phyloP scores from a whole-genome alignment of 2,888 invertebrate genomes.

The Apamea anceps region DNA sequence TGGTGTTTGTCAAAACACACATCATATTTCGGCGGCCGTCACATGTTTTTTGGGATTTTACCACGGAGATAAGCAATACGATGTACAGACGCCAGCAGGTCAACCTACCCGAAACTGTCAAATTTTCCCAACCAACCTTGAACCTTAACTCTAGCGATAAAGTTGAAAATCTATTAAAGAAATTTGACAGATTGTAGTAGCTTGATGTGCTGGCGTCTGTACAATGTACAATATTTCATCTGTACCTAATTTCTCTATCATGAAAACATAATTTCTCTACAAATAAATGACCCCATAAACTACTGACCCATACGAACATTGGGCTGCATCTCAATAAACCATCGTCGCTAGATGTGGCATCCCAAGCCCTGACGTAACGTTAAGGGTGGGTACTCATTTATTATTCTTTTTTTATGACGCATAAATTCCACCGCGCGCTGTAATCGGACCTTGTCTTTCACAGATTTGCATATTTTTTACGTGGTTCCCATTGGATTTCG shows the following conservation, averaged over 20 bases:
- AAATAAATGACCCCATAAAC: slow-evolving; percentile 24
- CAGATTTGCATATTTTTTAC: slow-evolving; percentile 74
- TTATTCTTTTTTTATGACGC: slow-evolving; percentile 75
- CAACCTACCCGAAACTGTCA: too few species aligned
- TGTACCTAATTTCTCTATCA: slow-evolving; percentile 5
- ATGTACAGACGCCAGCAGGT: too few species aligned
- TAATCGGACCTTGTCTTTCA: slow-evolving; percentile 70
- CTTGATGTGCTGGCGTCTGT: too few species aligned
- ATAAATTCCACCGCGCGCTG: slow-evolving; percentile 70
- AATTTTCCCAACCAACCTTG: too few species aligned
- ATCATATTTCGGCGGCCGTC: too few species aligned
- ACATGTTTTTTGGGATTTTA: too few species aligned
- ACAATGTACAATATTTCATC: background rate
- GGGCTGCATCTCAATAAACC: slow-evolving; percentile 42
- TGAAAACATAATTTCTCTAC: slow-evolving; percentile 20
- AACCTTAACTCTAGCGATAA: too few species aligned
- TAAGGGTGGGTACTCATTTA: slow-evolving; percentile 70
- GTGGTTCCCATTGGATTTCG: slow-evolving; percentile 58
- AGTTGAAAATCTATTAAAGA: too few species aligned
- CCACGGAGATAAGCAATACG: background rate
- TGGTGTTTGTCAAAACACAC: too few species aligned
- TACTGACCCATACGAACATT: slow-evolving; percentile 23
- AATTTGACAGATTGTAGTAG: too few species aligned
- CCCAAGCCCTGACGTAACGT: slow-evolving; percentile 60
- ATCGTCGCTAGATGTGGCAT: slow-evolving; percentile 35